These are phyloP conservation scores for Hippasteria phrygiana DNA, from an alignment of 53 echinoderm and acorn worm species.

Conservation along the genomic window DNA sequence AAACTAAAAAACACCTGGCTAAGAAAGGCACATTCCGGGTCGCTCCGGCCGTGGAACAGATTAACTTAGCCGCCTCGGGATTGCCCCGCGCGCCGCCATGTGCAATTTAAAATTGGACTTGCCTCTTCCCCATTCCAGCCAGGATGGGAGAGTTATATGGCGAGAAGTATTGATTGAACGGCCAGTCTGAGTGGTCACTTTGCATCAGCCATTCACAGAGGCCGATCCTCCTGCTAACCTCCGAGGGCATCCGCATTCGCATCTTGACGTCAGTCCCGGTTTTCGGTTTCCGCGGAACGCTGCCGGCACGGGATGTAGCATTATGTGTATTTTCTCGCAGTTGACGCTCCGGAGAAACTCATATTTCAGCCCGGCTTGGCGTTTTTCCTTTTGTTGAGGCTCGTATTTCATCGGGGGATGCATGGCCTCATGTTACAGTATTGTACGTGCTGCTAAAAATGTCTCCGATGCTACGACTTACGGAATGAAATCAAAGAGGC, in stretches of 20 bases:
- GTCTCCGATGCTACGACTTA: background rate
- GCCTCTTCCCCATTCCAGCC: background rate
- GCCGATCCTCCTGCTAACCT: background rate
- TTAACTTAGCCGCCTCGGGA: background rate
- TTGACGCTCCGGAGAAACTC: conserved; percentile 15
- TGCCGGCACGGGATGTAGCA: conserved; percentile 52
- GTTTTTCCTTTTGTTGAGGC: background rate
- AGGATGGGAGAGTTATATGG: background rate
- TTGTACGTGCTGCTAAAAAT: conserved; percentile 2
- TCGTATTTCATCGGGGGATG: conserved; percentile 2
- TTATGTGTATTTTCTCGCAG: conserved; percentile 21
- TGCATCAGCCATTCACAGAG: conserved; percentile 28
- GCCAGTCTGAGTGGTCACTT: conserved; percentile 51
- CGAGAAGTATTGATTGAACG: conserved; percentile 44
- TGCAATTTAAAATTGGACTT: conserved; percentile 1
- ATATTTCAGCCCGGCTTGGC: conserved; percentile 16
- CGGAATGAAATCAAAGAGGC: background rate
- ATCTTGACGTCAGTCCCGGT: conserved; percentile 55
- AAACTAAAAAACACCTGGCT: background rate
- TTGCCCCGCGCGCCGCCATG: background rate
- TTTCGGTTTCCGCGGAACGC: conserved; percentile 38
- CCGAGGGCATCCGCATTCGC: conserved; percentile 2
- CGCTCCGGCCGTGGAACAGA: background rate
- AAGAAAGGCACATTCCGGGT: background rate
- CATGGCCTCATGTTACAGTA: background rate